Evolutionary conservation across 2,888 invertebrate species (phyloP), one percentile per base, ranked within the genome.

Genomic region (Parasteatoda lunata): DNA sequence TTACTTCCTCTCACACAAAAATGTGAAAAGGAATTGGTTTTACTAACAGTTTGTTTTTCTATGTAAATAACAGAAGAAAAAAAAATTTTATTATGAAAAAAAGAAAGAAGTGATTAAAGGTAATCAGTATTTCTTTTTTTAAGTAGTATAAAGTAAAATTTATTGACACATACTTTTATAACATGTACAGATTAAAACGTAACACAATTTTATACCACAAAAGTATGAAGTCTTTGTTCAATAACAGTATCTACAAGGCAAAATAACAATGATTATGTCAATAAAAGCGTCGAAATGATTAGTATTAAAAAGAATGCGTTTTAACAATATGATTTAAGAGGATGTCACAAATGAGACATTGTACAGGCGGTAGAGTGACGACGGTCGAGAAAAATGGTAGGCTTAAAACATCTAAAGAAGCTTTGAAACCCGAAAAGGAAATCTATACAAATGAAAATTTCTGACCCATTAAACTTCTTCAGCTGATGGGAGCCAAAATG

Each of bases 401-500:
- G 48, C 76, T 84, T 76, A 85, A 85, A 85, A 77, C 69, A 72
- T 71, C 71, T 69, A 75, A 76, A 69, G 77, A 84, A 73, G 83
- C 83, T 72, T 77, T 66, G 77, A 77, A 82, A 84, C 65, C 49
- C 7, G 54, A 68, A 68, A 30, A 68, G 51, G 7, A 59, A 8
- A 64, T 76, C 64, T 71, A 49, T 71, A 77, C 77, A 84, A 15
- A 84, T 84, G 71, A 71, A 72, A 48, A 15, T 70, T 64, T 78
- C 13, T 68, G 30, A 52, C 48, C n/a, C 11, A 77, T 75, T 72
- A 85, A 49, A 65, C 65, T 45, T 89, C 88, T 51, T 89, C 89
- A 30, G 83, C 78, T 59, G 89, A 80, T 6, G 89, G 89, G 8
- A 89, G 81, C 89, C 89, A 89, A 70, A 89, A 89, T 59, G 89